These are phyloP conservation scores for Tichodroma muraria DNA, from an alignment of 2,113 vertebrate genomes.

Conservation along the genomic window DNA sequence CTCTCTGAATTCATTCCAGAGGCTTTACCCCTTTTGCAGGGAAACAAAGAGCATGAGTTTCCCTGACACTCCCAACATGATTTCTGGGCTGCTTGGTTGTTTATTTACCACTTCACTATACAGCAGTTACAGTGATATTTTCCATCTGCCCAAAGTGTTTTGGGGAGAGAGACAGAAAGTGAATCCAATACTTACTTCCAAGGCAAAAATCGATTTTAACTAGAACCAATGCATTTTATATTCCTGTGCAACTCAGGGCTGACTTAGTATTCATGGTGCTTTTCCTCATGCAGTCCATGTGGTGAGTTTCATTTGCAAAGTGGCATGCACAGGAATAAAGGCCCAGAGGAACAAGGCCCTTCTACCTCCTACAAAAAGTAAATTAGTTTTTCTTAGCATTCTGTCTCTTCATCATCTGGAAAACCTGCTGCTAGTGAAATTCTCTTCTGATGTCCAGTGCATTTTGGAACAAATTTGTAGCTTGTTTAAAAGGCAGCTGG, in stretches of 20 bases:
- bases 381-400: conserved; percentile 17
- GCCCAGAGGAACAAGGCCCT: not conserved
- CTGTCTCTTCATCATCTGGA: not conserved
- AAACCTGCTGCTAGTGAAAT: not conserved
- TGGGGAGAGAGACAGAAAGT: not conserved
- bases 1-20: conserved; percentile 2
- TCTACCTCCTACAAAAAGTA: not conserved
- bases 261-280: conserved; percentile 54
- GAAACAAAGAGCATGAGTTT: conserved; percentile 14
- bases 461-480: not conserved
- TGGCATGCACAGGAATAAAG: not conserved
- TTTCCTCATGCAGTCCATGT: conserved; percentile 2
- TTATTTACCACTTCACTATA: conserved; percentile 45
- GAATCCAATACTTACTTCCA: conserved; percentile 62
- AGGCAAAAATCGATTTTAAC: conserved; percentile 62
- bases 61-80: not conserved
- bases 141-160: conserved; percentile 43
- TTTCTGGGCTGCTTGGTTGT: not conserved
- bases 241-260: not conserved
- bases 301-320: conserved; percentile 10
- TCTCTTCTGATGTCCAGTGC: not conserved
- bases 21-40: not conserved
- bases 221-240: conserved; percentile 55
- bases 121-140: conserved; percentile 24
- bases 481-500: not conserved